Conservation (phyloP, 2,888 invertebrate genomes). For the Pterobdella sp. region DNA sequence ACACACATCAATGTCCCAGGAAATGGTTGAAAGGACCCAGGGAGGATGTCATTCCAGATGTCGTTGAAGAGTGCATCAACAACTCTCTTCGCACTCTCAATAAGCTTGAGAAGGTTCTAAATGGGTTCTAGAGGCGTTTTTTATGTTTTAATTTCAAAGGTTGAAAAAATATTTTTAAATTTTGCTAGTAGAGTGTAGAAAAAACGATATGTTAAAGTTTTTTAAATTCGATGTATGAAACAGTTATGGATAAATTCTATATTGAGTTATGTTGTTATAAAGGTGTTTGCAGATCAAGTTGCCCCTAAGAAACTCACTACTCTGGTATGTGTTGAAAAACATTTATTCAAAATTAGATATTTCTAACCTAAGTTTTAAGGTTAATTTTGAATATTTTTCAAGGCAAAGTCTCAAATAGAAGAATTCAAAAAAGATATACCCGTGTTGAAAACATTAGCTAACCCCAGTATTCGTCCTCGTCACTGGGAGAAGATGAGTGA, state of each 20-base stretch:
- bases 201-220: too few relatives aligned
- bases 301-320: slow-evolving; percentile 65
- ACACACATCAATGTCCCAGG: slow-evolving; percentile 38
- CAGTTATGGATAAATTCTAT: too few relatives aligned
- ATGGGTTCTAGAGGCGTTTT: too few relatives aligned
- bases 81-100: slow-evolving; percentile 67
- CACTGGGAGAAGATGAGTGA: slow-evolving; percentile 67
- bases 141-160: too few relatives aligned
- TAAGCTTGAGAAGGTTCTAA: slow-evolving; percentile 81
- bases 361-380: neutral
- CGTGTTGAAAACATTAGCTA: slow-evolving; percentile 82
- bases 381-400: slow-evolving; percentile 6
- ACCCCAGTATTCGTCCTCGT: slow-evolving; percentile 62
- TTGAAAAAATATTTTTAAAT: too few relatives aligned
- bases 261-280: too few relatives aligned
- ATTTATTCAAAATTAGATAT: neutral
- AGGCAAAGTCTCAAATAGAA: slow-evolving; percentile 67
- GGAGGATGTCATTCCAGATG: slow-evolving; percentile 76
- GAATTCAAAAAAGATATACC: slow-evolving; percentile 72
- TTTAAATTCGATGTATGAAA: too few relatives aligned
- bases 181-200: too few relatives aligned
- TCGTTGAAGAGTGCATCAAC: slow-evolving; percentile 71
- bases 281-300: slow-evolving; percentile 58
- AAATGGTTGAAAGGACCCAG: slow-evolving; percentile 78
- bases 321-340: slow-evolving; percentile 11